These are phyloP conservation scores for Aleiodes leptofemur DNA, from an alignment of 2,888 invertebrate genomes.

Conservation along the genomic window DNA sequence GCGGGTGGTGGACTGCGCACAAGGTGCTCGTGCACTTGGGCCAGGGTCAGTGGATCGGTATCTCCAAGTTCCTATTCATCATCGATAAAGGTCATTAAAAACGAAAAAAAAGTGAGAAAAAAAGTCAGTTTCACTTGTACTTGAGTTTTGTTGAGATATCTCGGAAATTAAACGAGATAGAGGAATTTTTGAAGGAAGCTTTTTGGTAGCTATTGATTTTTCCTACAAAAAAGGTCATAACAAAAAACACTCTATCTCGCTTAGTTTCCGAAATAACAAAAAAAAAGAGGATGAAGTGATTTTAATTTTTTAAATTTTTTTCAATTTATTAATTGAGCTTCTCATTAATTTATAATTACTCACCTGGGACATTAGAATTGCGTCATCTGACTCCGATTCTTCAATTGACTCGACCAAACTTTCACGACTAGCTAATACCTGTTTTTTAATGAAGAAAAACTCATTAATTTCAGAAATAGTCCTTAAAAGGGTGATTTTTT, in stretches of 20 bases:
- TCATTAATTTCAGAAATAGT: not conserved
- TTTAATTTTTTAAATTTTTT: no score
- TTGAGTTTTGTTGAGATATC: not conserved
- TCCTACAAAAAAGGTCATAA: no score
- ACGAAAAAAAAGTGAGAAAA: not conserved
- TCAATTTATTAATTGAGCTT: not conserved
- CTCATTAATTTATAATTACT: conserved; percentile 45
- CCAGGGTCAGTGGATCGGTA: conserved; percentile 84
- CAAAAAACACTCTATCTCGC: no score
- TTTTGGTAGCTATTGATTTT: no score
- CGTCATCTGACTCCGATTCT: conserved; percentile 86
- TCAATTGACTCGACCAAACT: conserved; percentile 85
- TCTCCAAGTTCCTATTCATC: conserved; percentile 75
- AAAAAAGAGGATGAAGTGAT: no score
- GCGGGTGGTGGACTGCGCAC: conserved; percentile 89
- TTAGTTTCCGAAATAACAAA: no score
- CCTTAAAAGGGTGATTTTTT: no score
- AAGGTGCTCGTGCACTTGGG: conserved; percentile 89
- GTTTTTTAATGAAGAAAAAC: conserved; percentile 58
- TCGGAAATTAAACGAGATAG: no score
- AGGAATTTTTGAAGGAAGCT: no score
- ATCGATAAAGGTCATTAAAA: conserved; percentile 17
- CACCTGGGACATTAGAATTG: conserved; percentile 87
- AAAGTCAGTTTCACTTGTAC: not conserved
- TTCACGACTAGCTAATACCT: conserved; percentile 88